phyloP scores from a whole-genome alignment of 2,797 vertebrate genomes.

The Kryptolebias ocellatus region DNA sequence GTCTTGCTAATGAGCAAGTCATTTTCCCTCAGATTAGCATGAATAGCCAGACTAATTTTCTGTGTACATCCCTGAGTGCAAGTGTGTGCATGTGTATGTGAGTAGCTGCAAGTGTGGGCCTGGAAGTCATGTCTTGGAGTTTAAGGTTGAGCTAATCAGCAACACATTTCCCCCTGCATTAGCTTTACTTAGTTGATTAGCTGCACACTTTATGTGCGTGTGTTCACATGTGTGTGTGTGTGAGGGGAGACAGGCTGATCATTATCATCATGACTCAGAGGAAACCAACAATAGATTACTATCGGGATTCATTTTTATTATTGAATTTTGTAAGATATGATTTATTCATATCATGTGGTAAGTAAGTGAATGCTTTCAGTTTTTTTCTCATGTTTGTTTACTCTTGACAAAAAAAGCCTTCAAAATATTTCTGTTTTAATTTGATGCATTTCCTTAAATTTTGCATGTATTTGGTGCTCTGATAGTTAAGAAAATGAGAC shows the following conservation, averaged over 20 bases:
- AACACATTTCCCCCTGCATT: conserved; percentile 75
- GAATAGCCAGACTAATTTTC: conserved; percentile 60
- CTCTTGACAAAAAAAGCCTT: neutral
- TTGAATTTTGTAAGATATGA: conserved; percentile 42
- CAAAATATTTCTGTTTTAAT: neutral
- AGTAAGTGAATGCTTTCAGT: neutral
- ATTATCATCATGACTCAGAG: conserved; percentile 72
- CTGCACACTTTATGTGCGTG: conserved; percentile 16
- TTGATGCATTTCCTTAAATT: neutral
- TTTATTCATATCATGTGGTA: conserved; percentile 15
- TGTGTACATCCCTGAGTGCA: conserved; percentile 12
- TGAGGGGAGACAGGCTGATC: conserved; percentile 58
- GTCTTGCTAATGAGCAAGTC: conserved; percentile 71
- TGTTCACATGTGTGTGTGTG: conserved; percentile 18
- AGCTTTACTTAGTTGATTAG: conserved; percentile 67
- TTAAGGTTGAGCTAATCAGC: conserved; percentile 77
- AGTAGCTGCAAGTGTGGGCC: conserved; percentile 37
- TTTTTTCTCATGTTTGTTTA: neutral
- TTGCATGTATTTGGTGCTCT: neutral
- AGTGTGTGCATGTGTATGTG: conserved; percentile 22
- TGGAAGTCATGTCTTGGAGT: conserved; percentile 58
- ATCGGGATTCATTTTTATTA: conserved; percentile 45
- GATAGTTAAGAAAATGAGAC: neutral
- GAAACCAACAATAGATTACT: conserved; percentile 61
- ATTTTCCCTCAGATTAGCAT: conserved; percentile 72